Evolutionary conservation across 2,797 vertebrate genomes (phyloP), one percentile per base, ranked within the genome.

Genomic region (Rhynchotus rufescens): DNA sequence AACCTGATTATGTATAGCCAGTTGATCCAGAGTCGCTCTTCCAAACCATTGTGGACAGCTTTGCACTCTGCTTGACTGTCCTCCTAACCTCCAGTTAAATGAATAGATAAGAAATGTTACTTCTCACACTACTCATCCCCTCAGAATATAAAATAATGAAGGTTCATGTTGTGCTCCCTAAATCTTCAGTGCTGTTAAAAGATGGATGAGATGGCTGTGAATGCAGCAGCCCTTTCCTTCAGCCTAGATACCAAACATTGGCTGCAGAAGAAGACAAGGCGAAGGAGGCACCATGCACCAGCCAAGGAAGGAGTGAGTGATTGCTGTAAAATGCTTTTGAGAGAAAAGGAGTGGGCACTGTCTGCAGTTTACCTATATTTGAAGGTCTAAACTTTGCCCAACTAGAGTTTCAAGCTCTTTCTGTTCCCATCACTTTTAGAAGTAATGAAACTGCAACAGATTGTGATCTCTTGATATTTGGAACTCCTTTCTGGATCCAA

Each of bases 1-100:
- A 56, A 30, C 57, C 44, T 0, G 1, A 45, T 75, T 62, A 57
- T 0, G 0, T 23, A 16, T 19, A 47, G 44, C 32, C 10, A 22
- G 51, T 78, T 82, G n/a, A 54, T 36, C 12, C 69, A 67, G 9
- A 28, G 21, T 5, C 6, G 32, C 20, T 36, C 38, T 49, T 68
- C 72, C 59, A 57, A 56, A 22, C 8, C 17, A 19, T 4, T 40
- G 32, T 69, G 75, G 52, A 42, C 15, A 52, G 28, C n/a, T 19
- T 82, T 81, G 61, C 36, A 6, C 25, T 82, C 51, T 49, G 52
- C 52, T 82, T 36, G 14, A 32, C 38, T 66, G 9, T 59, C 59
- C 26, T 61, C 21, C 45, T 40, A 51, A 60, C 5, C 40, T 28
- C 9, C 38, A 60, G 28, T 49, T 71, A 21, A 32, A 79, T 73